phyloP scores from a whole-genome alignment of 2,113 vertebrate species.

The Pituophis catenifer region DNA sequence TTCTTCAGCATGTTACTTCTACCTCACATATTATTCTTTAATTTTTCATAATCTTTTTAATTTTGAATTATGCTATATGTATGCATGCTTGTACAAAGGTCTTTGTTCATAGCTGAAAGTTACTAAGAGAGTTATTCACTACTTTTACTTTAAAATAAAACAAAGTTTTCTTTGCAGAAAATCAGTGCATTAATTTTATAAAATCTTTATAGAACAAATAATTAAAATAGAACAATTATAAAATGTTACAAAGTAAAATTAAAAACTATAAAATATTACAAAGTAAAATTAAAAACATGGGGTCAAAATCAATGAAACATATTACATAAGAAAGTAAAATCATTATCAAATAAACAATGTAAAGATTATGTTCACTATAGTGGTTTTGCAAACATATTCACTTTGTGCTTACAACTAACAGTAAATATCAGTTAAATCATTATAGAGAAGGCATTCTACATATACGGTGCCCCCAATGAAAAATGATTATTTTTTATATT shows the following conservation, averaged over 20 bases:
- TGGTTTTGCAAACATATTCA: background rate
- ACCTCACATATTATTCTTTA: background rate
- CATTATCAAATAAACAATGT: background rate
- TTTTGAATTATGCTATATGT: background rate
- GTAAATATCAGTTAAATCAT: background rate
- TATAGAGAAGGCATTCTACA: background rate
- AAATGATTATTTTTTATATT: background rate
- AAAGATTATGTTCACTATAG: background rate
- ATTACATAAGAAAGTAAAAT: background rate
- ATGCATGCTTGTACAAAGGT: background rate
- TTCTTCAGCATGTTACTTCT: background rate
- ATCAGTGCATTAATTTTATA: background rate
- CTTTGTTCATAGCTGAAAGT: background rate
- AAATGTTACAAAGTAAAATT: background rate
- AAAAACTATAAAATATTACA: background rate
- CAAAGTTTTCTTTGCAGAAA: background rate
- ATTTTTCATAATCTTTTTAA: background rate
- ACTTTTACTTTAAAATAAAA: background rate
- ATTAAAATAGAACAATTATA: background rate
- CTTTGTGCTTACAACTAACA: background rate
- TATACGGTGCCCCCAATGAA: background rate
- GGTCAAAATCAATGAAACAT: background rate
- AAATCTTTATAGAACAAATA: background rate
- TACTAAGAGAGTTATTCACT: background rate
- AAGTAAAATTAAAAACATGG: background rate